Conservation (phyloP, 2,113 vertebrate species). For the Oreochromis tanganicae region DNA sequence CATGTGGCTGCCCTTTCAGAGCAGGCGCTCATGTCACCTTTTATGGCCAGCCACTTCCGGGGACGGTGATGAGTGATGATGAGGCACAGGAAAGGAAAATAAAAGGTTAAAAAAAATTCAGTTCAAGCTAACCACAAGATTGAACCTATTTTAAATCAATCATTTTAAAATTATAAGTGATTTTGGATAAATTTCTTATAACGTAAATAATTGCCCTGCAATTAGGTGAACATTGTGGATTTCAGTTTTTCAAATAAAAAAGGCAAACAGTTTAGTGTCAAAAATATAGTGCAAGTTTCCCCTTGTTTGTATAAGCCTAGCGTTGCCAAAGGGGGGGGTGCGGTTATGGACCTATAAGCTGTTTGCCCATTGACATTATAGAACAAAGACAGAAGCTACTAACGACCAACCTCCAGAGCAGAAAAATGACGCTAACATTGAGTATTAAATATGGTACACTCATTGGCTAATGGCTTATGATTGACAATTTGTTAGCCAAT, state of each 20-base stretch:
- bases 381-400: neutral
- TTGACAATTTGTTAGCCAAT: neutral
- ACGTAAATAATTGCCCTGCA: neutral
- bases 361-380: neutral
- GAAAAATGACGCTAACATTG: neutral
- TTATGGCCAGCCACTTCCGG: conserved; percentile 10
- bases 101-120: neutral
- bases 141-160: neutral
- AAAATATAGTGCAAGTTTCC: neutral
- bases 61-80: conserved; percentile 20
- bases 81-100: neutral
- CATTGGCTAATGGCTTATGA: neutral
- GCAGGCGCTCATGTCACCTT: conserved; percentile 49
- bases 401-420: neutral
- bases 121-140: neutral
- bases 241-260: neutral
- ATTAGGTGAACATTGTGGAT: neutral
- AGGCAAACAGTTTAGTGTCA: neutral
- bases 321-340: neutral
- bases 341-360: neutral
- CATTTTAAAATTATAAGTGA: neutral
- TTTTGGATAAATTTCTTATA: neutral
- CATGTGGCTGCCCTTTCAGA: conserved; percentile 58
- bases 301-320: neutral
- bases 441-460: neutral